Base-by-base conservation (phyloP, 2,888 invertebrate genomes). In the Calliopum simillimum region DNA sequence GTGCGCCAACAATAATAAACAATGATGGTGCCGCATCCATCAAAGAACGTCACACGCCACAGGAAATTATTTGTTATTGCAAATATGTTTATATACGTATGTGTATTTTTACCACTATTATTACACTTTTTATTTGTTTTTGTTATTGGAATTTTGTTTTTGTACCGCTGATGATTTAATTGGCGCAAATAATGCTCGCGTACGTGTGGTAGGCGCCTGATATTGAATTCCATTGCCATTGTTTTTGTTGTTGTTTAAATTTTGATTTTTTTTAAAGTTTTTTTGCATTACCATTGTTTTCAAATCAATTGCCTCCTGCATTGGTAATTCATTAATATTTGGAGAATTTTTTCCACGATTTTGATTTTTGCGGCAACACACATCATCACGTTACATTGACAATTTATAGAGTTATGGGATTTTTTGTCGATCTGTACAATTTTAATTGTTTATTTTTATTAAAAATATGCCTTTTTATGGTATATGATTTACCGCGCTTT, bases 281-380 rank as follows among this genome's bases (percentile, higher is more conserved):
- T 41, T 23, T 55, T 44, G 46, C 55, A 8, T 46, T 44, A 56
- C 46, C 56, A 66, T 65, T 66, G 66, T 66, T 56, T 66, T 21
- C 25, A 66, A 66, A 66, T 56, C 58, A 66, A 64, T 53, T 53
- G 64, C 33, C 1, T 8, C 53, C 41, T 41, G 49, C 51, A 19
- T 41, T 25, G 21, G 13, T 23, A 19, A 61, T 61, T 61, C 23
- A 61, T 14, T 46, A 4, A 33, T 33, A 33, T 33, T 33, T 33
- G 5, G 33, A 33, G 33, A 33, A 8, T 33, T 8, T 6, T 8
- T 33, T 33, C 2, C 33, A 8, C 8, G 33, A 33, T 33, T 33
- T 33, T 33, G 33, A 33, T 33, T 33, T 33, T 33, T 33, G 33
- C 33, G 33, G 2, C 33, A 33, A 1, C 4, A 4, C 33, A 33